These are phyloP conservation scores for Trichacis sp. DNA, from an alignment of 2,888 invertebrate genomes.

Conservation along the genomic window DNA sequence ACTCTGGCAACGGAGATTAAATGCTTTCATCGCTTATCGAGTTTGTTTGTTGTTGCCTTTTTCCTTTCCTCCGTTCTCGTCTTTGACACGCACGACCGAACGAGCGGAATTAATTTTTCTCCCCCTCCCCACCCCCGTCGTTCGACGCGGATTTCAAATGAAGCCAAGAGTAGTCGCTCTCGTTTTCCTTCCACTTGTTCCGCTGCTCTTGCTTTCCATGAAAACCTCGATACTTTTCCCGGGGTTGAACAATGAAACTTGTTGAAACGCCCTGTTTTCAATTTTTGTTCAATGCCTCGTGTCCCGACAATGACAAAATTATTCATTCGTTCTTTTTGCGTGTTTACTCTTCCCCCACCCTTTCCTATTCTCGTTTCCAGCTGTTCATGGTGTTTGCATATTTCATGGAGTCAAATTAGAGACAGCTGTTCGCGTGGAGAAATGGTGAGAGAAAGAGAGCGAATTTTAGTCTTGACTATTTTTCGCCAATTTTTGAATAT, in stretches of 20 bases:
- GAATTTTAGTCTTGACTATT: too few relatives aligned
- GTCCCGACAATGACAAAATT: not conserved
- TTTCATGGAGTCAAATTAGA: slow-evolving; percentile 42
- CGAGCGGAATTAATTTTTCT: slow-evolving; percentile 53
- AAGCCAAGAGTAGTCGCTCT: slow-evolving; percentile 12
- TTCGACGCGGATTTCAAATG: slow-evolving; percentile 41
- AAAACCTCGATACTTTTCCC: slow-evolving; percentile 11
- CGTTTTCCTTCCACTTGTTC: slow-evolving; percentile 19
- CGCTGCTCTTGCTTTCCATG: slow-evolving; percentile 22
- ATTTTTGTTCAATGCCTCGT: too few relatives aligned
- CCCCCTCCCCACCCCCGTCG: too few relatives aligned
- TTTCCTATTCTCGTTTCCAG: slow-evolving; percentile 32
- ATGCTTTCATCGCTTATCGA: not conserved
- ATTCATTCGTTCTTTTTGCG: not conserved
- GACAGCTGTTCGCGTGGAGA: slow-evolving; percentile 39
- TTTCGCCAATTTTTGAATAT: too few relatives aligned
- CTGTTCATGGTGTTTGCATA: slow-evolving; percentile 41
- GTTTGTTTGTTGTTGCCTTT: slow-evolving; percentile 1
- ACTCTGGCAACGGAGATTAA: not conserved
- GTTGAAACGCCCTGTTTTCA: not conserved
- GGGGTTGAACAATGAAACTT: slow-evolving; percentile 6
- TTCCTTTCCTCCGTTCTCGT: not conserved
- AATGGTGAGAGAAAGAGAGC: slow-evolving; percentile 36
- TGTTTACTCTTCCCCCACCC: slow-evolving; percentile 17
- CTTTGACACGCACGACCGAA: slow-evolving; percentile 32